These are phyloP conservation scores for Acheta domesticus DNA, from an alignment of 2,888 invertebrate species.

Conservation along the genomic window DNA sequence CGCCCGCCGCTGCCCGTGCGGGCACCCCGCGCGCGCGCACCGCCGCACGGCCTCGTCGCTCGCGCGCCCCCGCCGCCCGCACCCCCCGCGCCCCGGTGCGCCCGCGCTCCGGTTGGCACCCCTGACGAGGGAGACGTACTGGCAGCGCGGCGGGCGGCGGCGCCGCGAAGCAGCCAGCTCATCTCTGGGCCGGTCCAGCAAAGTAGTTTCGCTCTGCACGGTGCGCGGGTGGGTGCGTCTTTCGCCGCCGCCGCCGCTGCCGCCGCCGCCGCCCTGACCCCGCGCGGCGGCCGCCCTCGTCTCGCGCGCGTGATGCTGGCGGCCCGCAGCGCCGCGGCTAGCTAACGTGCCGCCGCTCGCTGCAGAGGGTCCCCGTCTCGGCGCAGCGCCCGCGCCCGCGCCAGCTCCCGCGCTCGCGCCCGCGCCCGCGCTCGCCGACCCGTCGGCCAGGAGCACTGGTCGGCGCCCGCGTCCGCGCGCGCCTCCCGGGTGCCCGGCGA, in stretches of 20 bases:
- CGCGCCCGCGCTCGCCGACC: not conserved
- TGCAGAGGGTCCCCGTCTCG: not conserved
- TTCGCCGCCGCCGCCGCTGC: not conserved
- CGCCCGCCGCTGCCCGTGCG: not conserved
- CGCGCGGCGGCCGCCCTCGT: constrained; percentile 10
- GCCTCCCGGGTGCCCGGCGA: not conserved
- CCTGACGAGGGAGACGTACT: constrained; percentile 18
- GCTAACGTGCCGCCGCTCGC: constrained; percentile 10
- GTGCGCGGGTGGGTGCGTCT: constrained; percentile 10
- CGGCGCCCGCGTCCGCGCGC: constrained; percentile 1
- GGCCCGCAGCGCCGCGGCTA: constrained; percentile 8
- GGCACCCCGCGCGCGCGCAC: not conserved
- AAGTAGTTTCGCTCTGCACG: constrained; percentile 10
- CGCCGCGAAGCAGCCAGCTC: constrained; percentile 18
- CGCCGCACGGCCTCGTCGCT: not conserved
- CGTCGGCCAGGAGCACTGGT: not conserved
- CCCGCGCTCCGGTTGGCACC: not conserved
- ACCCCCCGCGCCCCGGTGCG: not conserved
- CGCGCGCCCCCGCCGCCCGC: not conserved
- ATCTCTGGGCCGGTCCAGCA: constrained; percentile 18
- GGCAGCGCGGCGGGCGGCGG: constrained; percentile 10
- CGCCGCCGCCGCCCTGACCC: constrained; percentile 18
- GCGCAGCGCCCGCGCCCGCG: not conserved
- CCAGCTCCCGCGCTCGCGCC: not conserved
- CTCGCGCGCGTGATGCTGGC: constrained; percentile 5